Percentiles rank a stretch among this genome's conserved stretches.
These are phyloP conservation scores for Alectoris magna DNA, from an alignment of 2,797 vertebrate genomes.

Conservation along the genomic window DNA sequence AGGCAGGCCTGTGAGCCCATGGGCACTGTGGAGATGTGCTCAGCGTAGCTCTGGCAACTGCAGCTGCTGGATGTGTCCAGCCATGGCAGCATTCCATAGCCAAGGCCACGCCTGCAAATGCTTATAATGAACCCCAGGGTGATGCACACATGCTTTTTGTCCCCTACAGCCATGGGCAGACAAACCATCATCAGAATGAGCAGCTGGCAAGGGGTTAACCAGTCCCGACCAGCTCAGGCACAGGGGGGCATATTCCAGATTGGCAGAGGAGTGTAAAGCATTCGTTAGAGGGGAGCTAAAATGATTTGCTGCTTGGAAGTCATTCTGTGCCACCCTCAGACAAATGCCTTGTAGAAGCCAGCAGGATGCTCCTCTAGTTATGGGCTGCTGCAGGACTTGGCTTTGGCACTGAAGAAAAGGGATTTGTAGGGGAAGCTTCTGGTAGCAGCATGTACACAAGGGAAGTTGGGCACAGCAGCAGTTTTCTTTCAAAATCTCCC, in stretches of 20 bases:
- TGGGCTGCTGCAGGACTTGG: slow-evolving; percentile 39
- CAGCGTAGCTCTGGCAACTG: background rate
- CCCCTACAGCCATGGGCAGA: fast-evolving
- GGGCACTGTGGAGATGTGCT: background rate
- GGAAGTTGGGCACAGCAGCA: slow-evolving; percentile 48
- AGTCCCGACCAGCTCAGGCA: fast-evolving
- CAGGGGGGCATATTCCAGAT: background rate
- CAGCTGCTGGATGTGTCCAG: background rate
- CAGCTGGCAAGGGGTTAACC: background rate
- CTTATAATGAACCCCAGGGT: background rate
- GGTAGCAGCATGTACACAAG: slow-evolving; percentile 64
- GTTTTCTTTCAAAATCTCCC: slow-evolving; percentile 58
- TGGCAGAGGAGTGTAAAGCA: background rate
- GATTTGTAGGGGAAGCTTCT: slow-evolving; percentile 45
- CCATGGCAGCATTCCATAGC: fast-evolving
- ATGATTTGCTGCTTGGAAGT: slow-evolving; percentile 31
- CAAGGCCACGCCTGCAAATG: fast-evolving
- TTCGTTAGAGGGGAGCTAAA: background rate
- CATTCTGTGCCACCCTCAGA: slow-evolving; percentile 54
- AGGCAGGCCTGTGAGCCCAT: background rate
- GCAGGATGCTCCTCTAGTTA: slow-evolving; percentile 49
- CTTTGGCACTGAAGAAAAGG: slow-evolving; percentile 30
- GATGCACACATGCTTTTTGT: background rate
- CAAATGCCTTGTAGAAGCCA: slow-evolving; percentile 43
- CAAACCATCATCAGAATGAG: background rate